Evolutionary conservation across 2,113 vertebrate species (phyloP).

Genomic region (Polypterus bichir): DNA sequence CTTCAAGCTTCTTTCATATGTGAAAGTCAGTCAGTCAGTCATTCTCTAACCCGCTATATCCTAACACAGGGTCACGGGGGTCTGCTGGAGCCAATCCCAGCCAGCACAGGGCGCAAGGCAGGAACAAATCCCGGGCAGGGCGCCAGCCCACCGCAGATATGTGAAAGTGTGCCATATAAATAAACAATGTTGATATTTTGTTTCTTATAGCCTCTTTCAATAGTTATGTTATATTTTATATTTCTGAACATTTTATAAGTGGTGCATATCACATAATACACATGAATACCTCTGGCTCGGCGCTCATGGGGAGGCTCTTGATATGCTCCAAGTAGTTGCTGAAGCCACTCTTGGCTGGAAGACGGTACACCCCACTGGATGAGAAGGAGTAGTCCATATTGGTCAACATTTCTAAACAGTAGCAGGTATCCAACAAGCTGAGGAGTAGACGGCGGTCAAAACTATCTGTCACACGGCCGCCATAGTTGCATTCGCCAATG

Average conservation of each 20-base stretch:
- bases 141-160: too few species aligned
- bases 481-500: slow-evolving; percentile 19
- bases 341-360: slow-evolving; percentile 14
- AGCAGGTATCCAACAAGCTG: slow-evolving; percentile 27
- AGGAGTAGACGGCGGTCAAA: slow-evolving; percentile 26
- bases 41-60: too few species aligned
- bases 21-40: too few species aligned
- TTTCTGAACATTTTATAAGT: too few species aligned
- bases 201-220: too few species aligned
- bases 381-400: slow-evolving; percentile 33
- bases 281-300: slow-evolving; percentile 24
- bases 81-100: too few species aligned
- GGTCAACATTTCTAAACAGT: slow-evolving; percentile 27
- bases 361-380: slow-evolving; percentile 27
- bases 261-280: slow-evolving; percentile 9
- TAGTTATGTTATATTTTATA: not conserved
- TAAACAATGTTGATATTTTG: too few species aligned
- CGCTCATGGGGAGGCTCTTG: slow-evolving; percentile 33
- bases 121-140: too few species aligned
- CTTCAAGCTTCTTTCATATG: too few species aligned
- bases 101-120: too few species aligned
- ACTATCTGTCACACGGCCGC: slow-evolving; percentile 23
- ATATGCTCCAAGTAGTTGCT: slow-evolving; percentile 30
- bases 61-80: too few species aligned
- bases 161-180: too few species aligned